phyloP scores from a whole-genome alignment of 2,113 vertebrate genomes.

The Riparia riparia region DNA sequence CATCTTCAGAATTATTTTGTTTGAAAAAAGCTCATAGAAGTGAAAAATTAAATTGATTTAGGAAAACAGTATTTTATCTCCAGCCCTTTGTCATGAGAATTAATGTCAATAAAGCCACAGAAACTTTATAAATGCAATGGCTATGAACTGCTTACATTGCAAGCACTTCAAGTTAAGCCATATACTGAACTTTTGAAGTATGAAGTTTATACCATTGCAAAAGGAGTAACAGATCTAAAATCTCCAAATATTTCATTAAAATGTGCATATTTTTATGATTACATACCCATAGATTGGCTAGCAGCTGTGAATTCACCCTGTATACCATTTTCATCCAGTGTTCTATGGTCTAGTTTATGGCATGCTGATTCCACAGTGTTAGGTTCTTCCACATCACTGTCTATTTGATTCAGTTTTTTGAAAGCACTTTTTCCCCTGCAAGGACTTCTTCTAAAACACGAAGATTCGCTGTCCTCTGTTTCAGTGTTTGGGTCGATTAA shows the following conservation, averaged over 20 bases:
- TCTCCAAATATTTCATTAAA: background rate
- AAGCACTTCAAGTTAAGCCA: background rate
- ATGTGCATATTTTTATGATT: background rate
- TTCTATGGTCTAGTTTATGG: conserved; percentile 75
- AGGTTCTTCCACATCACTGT: conserved; percentile 72
- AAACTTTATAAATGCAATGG: background rate
- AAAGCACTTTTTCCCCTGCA: conserved; percentile 71
- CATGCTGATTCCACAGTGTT: conserved; percentile 73
- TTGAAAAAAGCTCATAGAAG: background rate
- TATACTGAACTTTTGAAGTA: background rate
- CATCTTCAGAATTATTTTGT: background rate
- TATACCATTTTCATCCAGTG: conserved; percentile 74
- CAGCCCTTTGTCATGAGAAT: background rate
- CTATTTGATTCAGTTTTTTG: conserved; percentile 75
- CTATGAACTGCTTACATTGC: background rate
- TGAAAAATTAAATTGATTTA: background rate
- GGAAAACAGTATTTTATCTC: background rate
- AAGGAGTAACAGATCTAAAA: background rate
- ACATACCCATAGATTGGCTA: conserved; percentile 79
- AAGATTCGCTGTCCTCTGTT: conserved; percentile 73
- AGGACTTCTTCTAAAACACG: conserved; percentile 61
- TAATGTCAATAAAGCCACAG: background rate
- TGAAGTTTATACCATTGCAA: background rate
- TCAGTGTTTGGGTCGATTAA: conserved; percentile 70
- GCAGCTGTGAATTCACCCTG: conserved; percentile 79